Conservation (phyloP, 1,140 invertebrate species). For the Drosophila elegans region DNA sequence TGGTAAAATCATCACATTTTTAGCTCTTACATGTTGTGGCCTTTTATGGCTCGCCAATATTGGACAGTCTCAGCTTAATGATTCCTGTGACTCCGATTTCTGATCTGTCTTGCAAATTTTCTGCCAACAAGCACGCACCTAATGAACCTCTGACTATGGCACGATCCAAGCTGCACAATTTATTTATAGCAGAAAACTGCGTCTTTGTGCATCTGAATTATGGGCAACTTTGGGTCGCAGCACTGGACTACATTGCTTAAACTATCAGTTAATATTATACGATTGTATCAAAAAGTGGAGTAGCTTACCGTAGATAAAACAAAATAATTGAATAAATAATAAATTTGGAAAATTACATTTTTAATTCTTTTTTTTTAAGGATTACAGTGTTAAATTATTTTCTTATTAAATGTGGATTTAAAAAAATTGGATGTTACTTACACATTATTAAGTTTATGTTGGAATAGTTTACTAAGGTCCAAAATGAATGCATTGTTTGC, state of each 20-base stretch:
- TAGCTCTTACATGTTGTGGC: constrained; percentile 4
- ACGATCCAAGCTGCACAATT: constrained; percentile 35
- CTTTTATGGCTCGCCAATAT: constrained; percentile 11
- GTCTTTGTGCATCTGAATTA: constrained; percentile 52
- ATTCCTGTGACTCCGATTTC: constrained; percentile 13
- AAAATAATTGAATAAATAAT: too few species aligned
- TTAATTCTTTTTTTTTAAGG: too few species aligned
- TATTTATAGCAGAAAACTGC: constrained; percentile 57
- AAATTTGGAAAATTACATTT: too few species aligned
- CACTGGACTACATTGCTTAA: constrained; percentile 3
- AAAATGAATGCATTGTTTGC: neutral
- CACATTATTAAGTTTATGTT: too few species aligned
- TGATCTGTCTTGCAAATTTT: constrained; percentile 22
- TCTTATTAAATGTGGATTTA: too few species aligned
- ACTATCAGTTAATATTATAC: too few species aligned
- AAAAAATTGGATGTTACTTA: too few species aligned
- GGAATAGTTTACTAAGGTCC: too few species aligned
- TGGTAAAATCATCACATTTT: constrained; percentile 17
- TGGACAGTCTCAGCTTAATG: constrained; percentile 21
- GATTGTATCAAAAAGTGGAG: too few species aligned
- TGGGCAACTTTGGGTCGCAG: constrained; percentile 49
- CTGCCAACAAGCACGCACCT: constrained; percentile 54
- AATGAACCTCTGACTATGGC: constrained; percentile 48
- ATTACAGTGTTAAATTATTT: too few species aligned
- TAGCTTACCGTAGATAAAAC: too few species aligned